These are phyloP conservation scores for Myopa testacea DNA, from an alignment of 2,888 invertebrate species.

Conservation along the genomic window DNA sequence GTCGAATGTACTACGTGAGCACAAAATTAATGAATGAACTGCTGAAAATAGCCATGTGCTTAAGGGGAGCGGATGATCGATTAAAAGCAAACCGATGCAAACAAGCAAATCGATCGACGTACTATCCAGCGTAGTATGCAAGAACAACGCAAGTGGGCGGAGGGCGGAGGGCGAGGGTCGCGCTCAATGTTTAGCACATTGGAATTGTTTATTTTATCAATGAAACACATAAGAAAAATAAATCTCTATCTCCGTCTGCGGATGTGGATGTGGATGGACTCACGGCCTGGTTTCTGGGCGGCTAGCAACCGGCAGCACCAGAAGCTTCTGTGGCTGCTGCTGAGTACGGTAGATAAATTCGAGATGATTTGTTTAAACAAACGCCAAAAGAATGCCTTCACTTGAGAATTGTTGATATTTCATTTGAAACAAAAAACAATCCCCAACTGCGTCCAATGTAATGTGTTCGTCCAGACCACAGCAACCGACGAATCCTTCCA, in stretches of 20 bases:
- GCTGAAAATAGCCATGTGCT: neutral
- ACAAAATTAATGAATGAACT: too few species aligned
- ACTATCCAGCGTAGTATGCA: too few species aligned
- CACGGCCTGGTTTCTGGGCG: neutral
- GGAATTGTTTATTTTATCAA: constrained; percentile 38
- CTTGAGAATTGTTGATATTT: neutral
- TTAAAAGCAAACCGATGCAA: constrained; percentile 13
- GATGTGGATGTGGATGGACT: neutral
- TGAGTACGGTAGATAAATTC: constrained; percentile 23
- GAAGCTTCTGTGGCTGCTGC: neutral
- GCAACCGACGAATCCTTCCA: too few species aligned
- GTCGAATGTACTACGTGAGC: too few species aligned
- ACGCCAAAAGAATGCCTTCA: neutral
- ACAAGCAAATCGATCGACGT: neutral
- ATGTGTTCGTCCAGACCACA: too few species aligned
- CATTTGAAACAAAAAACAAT: neutral
- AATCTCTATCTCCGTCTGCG: neutral
- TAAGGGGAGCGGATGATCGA: neutral
- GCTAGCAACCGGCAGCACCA: constrained; percentile 1
- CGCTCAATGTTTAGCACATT: neutral
- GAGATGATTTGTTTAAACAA: constrained; percentile 34
- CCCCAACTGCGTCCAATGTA: too few species aligned
- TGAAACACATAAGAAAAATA: constrained; percentile 29
- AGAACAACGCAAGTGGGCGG: neutral
- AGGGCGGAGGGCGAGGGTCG: neutral